Evolutionary conservation across 23 tunicate species (phyloP).

Genomic region (Aplidium turbinatum): DNA sequence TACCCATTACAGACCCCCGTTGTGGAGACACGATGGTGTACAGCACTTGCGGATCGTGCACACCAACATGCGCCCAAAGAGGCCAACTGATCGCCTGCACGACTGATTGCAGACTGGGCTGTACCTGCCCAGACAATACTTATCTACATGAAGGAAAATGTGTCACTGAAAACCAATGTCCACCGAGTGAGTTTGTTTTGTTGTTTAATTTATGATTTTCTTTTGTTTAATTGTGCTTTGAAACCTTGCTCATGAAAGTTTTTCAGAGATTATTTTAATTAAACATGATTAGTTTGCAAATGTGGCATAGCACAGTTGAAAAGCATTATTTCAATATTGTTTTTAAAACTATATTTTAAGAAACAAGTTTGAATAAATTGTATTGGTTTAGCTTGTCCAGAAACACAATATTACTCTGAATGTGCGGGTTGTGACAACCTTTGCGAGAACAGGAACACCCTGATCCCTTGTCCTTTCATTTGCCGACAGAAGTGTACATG

Average conservation of each 20-base stretch:
- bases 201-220: neutral
- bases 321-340: too few relatives aligned
- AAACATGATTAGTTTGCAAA: too few relatives aligned
- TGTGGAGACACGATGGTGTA: slow-evolving; percentile 23
- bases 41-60: slow-evolving; percentile 23
- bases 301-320: too few relatives aligned
- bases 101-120: neutral
- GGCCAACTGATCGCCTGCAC: neutral
- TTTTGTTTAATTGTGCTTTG: too few relatives aligned
- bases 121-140: slow-evolving; percentile 33
- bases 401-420: slow-evolving; percentile 21
- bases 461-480: neutral
- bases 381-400: slow-evolving; percentile 22
- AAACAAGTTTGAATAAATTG: too few relatives aligned
- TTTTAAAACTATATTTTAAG: too few relatives aligned
- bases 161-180: slow-evolving; percentile 33
- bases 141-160: slow-evolving; percentile 22
- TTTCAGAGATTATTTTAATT: too few relatives aligned
- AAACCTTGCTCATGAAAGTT: too few relatives aligned
- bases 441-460: neutral
- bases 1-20: slow-evolving; percentile 1
- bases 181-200: slow-evolving; percentile 3
- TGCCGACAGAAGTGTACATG: slow-evolving; percentile 33
- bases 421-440: slow-evolving; percentile 35
- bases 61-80: neutral